Percentiles rank a stretch among this genome's conserved stretches.
Evolutionary conservation across 2,113 vertebrate species (phyloP).

Genomic region (Choloepus hoffmanni): DNA sequence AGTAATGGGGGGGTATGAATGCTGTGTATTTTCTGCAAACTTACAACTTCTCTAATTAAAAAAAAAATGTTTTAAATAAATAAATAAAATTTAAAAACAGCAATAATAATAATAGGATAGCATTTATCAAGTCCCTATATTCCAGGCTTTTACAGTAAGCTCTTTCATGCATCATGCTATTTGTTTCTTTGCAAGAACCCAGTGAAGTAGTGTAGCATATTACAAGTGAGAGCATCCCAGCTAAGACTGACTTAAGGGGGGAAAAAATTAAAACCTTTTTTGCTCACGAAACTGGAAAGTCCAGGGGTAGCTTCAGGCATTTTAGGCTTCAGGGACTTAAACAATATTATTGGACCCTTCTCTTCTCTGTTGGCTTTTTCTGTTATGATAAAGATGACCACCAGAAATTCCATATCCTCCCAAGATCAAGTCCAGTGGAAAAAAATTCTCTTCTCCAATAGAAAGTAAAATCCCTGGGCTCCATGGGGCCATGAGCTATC

Average conservation of each 20-base stretch:
- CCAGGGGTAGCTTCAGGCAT: neutral
- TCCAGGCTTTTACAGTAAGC: neutral
- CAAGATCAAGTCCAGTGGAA: neutral
- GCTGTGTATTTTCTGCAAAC: too few species aligned
- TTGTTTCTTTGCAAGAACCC: neutral
- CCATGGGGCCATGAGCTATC: accelerated
- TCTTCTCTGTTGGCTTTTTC: neutral
- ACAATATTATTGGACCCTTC: neutral
- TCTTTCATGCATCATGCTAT: neutral
- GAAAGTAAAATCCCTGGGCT: neutral
- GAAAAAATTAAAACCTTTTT: neutral
- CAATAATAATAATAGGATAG: neutral
- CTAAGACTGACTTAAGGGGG: neutral
- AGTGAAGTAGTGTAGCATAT: neutral
- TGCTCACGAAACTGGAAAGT: neutral
- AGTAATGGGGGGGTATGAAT: too few species aligned
- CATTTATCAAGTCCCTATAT: neutral
- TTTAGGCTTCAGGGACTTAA: neutral
- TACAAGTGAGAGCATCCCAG: neutral
- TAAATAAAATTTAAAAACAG: neutral
- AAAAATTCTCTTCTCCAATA: neutral
- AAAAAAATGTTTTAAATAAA: neutral
- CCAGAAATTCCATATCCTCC: neutral
- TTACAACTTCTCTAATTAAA: too few species aligned
- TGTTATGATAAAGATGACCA: neutral